A percentile compares a stretch with the other conserved stretches of the same genome.
Conservation (phyloP, 2,113 vertebrate genomes). For the Gracilinanus agilis region DNA sequence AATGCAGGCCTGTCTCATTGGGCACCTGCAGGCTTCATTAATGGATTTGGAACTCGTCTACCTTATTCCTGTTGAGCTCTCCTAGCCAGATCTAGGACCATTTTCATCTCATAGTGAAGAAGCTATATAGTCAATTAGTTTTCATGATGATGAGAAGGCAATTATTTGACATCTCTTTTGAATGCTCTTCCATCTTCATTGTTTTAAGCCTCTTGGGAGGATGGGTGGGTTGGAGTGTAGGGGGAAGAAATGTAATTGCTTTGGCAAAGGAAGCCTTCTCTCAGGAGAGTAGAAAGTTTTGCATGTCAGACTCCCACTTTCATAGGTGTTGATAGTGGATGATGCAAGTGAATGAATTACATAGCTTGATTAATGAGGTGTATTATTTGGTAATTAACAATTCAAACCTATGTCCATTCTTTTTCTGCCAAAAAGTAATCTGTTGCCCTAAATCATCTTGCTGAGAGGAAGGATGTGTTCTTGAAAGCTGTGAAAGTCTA, state of each 20-base stretch:
- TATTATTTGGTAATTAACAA: constrained; percentile 19
- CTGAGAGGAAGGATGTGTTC: background rate
- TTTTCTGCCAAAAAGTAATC: background rate
- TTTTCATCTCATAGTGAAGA: background rate
- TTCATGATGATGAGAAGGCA: background rate
- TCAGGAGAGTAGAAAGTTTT: background rate
- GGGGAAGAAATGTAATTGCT: background rate
- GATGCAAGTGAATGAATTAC: background rate
- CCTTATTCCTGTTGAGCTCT: background rate
- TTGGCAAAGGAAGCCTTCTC: background rate
- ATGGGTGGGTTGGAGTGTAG: background rate
- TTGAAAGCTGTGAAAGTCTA: background rate
- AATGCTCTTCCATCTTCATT: background rate
- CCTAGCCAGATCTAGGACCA: background rate
- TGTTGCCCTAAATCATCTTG: background rate
- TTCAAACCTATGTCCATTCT: background rate
- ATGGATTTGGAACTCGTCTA: background rate
- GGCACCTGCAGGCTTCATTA: background rate
- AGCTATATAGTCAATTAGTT: background rate
- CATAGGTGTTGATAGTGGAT: background rate
- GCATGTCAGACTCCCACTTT: background rate
- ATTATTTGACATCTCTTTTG: background rate
- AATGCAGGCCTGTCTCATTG: background rate
- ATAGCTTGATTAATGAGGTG: constrained; percentile 16
- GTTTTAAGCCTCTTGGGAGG: background rate